Evolutionary conservation across 64 coral and sea anemone genomes (phyloP).

Genomic region (Trachythela sp.): DNA sequence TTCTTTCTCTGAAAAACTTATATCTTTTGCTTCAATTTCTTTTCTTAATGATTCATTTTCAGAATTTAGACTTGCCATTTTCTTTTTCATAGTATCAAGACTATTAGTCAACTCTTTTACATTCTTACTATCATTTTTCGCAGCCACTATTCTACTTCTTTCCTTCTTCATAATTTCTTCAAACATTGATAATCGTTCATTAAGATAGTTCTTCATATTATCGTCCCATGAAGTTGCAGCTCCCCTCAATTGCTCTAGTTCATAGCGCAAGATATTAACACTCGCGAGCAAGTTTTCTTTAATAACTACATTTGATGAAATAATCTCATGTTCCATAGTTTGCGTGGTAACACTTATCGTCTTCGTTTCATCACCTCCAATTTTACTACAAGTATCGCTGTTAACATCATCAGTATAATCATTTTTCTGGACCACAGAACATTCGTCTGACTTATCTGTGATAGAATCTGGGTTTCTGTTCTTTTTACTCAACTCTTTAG

Average conservation of each 20-base stretch:
- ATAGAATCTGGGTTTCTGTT: background rate
- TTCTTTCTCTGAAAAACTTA: background rate
- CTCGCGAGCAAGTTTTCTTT: background rate
- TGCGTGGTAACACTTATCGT: background rate
- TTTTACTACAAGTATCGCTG: background rate
- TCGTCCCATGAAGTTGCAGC: background rate
- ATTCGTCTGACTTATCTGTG: background rate
- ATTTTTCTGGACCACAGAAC: background rate
- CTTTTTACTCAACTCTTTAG: background rate
- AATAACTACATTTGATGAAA: background rate
- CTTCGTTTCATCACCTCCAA: background rate
- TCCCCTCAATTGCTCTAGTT: background rate
- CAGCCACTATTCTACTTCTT: background rate
- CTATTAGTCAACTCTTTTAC: background rate
- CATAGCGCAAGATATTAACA: background rate
- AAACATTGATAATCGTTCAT: background rate
- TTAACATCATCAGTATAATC: background rate
- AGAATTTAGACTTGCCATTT: background rate
- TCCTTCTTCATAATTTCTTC: background rate
- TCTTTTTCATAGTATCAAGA: background rate
- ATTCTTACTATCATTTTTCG: background rate
- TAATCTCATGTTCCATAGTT: background rate
- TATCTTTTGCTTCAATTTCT: background rate
- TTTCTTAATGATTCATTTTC: constrained; percentile 12
- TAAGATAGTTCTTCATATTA: background rate